Evolutionary conservation across 2,113 vertebrate genomes (phyloP).

Genomic region (Marcusenius ussheri): DNA sequence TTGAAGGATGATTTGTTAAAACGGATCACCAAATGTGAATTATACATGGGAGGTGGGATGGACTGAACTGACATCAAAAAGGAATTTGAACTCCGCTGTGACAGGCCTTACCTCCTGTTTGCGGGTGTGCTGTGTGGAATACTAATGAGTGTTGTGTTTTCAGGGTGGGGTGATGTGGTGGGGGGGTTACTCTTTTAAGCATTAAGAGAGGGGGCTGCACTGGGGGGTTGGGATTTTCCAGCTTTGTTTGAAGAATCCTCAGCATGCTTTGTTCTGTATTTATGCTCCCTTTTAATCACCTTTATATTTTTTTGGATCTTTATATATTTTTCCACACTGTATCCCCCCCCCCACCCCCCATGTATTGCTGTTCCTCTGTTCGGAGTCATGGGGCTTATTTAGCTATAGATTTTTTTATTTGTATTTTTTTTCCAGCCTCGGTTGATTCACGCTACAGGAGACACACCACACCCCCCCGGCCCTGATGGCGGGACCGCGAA

Average conservation of each 20-base stretch:
- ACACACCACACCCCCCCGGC: not conserved
- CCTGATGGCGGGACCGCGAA: not conserved
- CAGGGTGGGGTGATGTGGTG: not conserved
- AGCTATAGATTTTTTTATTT: not conserved
- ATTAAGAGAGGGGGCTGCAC: not conserved
- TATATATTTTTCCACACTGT: not conserved
- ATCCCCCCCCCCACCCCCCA: too few species aligned
- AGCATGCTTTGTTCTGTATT: not conserved
- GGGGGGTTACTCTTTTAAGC: not conserved
- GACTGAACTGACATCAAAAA: slow-evolving; percentile 9
- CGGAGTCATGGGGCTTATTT: not conserved
- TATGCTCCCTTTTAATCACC: not conserved
- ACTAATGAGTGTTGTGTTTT: slow-evolving; percentile 28
- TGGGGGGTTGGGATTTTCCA: not conserved
- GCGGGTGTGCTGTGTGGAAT: slow-evolving; percentile 26
- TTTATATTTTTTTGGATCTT: not conserved
- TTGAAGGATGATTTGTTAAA: slow-evolving; percentile 19
- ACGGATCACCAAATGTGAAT: slow-evolving; percentile 13
- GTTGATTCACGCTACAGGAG: not conserved
- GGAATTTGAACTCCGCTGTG: slow-evolving; percentile 23
- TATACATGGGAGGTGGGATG: not conserved
- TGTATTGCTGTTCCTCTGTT: not conserved
- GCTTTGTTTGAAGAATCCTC: slow-evolving; percentile 8
- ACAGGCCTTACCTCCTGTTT: slow-evolving; percentile 18
- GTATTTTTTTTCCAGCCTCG: not conserved